Conservation (phyloP, 2,113 vertebrate genomes). For the Axis porcinus region DNA sequence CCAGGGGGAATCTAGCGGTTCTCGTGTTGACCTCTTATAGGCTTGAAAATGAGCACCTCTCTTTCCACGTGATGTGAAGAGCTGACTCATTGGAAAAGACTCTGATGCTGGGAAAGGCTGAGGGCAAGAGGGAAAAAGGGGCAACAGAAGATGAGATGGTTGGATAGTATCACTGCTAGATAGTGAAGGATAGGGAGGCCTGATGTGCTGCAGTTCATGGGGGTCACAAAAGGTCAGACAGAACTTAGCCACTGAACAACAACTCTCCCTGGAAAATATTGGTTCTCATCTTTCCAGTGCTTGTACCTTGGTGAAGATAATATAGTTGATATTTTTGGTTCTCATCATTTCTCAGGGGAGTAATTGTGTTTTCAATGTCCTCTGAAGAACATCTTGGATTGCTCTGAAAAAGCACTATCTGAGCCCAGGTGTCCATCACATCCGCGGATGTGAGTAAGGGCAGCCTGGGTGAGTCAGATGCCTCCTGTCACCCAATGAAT, state of each 20-base stretch:
- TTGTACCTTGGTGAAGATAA: slow-evolving; percentile 71
- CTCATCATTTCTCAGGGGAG: slow-evolving; percentile 62
- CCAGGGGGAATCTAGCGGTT: background rate
- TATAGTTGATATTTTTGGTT: slow-evolving; percentile 51
- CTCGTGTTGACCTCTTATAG: background rate
- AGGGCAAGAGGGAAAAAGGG: background rate
- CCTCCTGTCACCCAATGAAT: slow-evolving; percentile 72
- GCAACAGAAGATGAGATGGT: background rate
- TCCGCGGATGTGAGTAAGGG: slow-evolving; percentile 56
- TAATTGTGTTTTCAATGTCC: slow-evolving; percentile 60
- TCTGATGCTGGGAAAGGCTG: background rate
- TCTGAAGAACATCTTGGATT: slow-evolving; percentile 58
- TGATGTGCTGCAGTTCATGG: background rate
- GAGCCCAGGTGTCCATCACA: slow-evolving; percentile 73
- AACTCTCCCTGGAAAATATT: background rate
- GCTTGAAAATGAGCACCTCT: slow-evolving; percentile 59
- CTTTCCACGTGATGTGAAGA: background rate
- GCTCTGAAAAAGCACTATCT: slow-evolving; percentile 68
- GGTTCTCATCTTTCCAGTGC: slow-evolving; percentile 66
- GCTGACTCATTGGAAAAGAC: background rate
- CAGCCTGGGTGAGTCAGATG: slow-evolving; percentile 67
- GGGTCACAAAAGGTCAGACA: background rate
- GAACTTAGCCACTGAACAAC: background rate
- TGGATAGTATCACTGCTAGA: background rate
- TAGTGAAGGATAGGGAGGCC: background rate